Evolutionary conservation across 2,113 vertebrate species (phyloP), one percentile per base, ranked within the genome.

Genomic region (Nematolebias whitei): DNA sequence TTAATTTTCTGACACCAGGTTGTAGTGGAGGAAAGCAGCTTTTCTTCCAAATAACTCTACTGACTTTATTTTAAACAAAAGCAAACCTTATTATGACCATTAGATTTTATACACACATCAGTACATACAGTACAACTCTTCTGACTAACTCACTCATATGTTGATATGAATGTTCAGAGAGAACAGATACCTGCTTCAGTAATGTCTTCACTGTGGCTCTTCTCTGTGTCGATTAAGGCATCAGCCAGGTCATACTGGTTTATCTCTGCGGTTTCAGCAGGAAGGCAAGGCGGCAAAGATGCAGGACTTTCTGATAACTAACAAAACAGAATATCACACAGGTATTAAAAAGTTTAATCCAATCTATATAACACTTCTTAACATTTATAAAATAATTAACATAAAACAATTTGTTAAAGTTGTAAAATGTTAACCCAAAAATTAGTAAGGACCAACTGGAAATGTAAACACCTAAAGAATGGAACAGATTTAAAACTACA

Each of bases 241-340:
- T 96, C 96, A 0, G 95, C 88, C 55, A 97, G 89, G 82, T 97
- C 96, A 4, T 90, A 91, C 81, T 97, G 96, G 89, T 97, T 96
- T 77, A 97, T 97, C 78, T 96, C 93, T 4, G 95, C 94, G 0
- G 94, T 93, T 89, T 96, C 96, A 23, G 94, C 95, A 0, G 93
- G 94, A 15, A 91, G 93, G 54, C 92, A 95, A 0, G 92, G 79
- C 1, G 91, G 91, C 77, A 94, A 60, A 16, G 88, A 89, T 18
- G 93, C 92, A 0, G 95, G 93, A 70, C 87, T 93, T 87, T 96
- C 95, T 0, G 94, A 93, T 23, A 95, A 83, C 96, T 96, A 63
- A 64, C 2, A 72, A 56, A 54, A 85, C 20, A 87, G 11, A 63
- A 53, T 23, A 50, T 41, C 1, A 6, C 7, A 71, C 8, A 47